Evolutionary conservation across 2,113 vertebrate genomes (phyloP).

Genomic region (Peromyscus maniculatus): DNA sequence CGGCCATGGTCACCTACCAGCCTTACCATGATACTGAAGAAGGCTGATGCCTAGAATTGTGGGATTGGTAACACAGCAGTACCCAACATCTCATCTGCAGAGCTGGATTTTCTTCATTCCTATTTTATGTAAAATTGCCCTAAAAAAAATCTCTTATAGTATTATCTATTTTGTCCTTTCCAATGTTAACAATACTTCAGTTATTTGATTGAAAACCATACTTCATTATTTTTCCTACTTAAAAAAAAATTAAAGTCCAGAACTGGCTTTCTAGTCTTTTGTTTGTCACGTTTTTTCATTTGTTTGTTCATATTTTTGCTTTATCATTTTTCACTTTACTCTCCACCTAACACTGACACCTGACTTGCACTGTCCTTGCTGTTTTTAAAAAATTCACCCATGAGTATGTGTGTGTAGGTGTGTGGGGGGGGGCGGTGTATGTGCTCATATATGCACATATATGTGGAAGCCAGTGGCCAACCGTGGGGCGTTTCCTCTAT

Average conservation of each 20-base stretch:
- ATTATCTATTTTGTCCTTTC: not conserved
- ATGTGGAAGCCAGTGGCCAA: not conserved
- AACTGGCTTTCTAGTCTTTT: not conserved
- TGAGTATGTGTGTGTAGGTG: not conserved
- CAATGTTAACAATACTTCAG: not conserved
- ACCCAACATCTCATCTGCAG: not conserved
- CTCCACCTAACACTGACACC: not conserved
- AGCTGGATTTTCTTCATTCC: not conserved
- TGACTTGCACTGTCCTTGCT: not conserved
- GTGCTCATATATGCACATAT: not conserved
- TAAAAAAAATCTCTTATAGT: not conserved
- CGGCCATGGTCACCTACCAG: not conserved
- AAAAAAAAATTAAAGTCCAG: not conserved
- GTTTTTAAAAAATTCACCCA: not conserved
- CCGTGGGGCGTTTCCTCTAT: not conserved
- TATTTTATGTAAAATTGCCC: not conserved
- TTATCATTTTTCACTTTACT: not conserved
- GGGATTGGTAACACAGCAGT: not conserved
- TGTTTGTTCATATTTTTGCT: not conserved
- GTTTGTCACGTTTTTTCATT: not conserved
- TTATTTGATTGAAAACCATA: not conserved
- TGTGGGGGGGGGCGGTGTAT: not conserved
- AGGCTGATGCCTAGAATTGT: not conserved
- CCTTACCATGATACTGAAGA: not conserved
- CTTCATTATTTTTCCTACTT: conserved; percentile 37